phyloP scores from a whole-genome alignment of 1,140 invertebrate genomes.

The Drosophila pallidifrons region DNA sequence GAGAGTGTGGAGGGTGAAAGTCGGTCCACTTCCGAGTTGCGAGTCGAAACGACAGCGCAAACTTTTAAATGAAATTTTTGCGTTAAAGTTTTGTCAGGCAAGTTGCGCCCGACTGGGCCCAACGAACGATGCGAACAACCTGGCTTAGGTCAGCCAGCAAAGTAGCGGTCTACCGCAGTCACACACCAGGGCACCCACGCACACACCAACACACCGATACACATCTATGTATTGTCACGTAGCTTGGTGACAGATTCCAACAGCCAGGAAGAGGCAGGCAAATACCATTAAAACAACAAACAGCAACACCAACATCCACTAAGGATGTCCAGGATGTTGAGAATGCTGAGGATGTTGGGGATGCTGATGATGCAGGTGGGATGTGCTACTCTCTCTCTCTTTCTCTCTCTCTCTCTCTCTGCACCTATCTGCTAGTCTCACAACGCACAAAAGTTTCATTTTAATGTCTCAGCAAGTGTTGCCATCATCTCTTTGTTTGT shows the following conservation, averaged over 20 bases:
- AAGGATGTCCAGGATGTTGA: constrained; percentile 19
- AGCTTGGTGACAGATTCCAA: constrained; percentile 80
- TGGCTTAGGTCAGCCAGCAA: constrained; percentile 70
- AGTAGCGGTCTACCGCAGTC: constrained; percentile 58
- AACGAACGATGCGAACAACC: constrained; percentile 40
- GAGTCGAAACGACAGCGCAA: constrained; percentile 52
- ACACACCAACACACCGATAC: neutral
- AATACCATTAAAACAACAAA: constrained; percentile 80
- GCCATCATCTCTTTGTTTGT: constrained; percentile 40
- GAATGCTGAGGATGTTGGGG: constrained; percentile 11
- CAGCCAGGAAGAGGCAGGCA: constrained; percentile 57
- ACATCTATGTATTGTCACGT: constrained; percentile 72
- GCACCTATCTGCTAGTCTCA: neutral
- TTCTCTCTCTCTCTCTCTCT: too few species aligned
- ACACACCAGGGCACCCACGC: constrained; percentile 26
- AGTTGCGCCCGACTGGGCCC: constrained; percentile 32
- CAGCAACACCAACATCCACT: constrained; percentile 33
- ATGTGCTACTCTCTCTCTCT: neutral
- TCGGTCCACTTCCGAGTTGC: constrained; percentile 16
- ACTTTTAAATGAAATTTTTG: constrained; percentile 83
- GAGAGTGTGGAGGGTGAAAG: neutral
- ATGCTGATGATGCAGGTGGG: constrained; percentile 28
- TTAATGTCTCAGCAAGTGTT: constrained; percentile 63
- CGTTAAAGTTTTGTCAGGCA: constrained; percentile 80
- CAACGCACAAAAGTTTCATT: constrained; percentile 62